phyloP scores from a whole-genome alignment of 2,888 invertebrate species.

The Nowickia ferox region DNA sequence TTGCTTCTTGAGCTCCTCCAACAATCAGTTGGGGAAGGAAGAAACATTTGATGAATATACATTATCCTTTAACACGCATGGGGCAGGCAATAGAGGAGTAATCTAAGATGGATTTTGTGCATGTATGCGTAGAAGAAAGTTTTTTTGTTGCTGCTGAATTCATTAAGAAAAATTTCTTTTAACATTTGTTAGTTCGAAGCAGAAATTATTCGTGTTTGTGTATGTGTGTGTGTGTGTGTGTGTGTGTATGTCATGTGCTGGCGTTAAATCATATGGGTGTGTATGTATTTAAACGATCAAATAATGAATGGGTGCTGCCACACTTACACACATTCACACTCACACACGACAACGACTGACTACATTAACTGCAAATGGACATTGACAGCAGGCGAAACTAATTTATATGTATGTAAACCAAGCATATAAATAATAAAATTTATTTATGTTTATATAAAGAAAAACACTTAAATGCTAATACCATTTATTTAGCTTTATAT shows the following conservation, averaged over 20 bases:
- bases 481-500: slow-evolving; percentile 29
- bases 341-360: neutral
- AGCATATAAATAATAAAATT: slow-evolving; percentile 66
- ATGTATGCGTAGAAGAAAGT: slow-evolving; percentile 31
- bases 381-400: slow-evolving; percentile 74
- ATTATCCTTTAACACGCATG: slow-evolving; percentile 72
- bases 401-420: slow-evolving; percentile 49
- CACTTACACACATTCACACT: slow-evolving; percentile 33
- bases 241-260: neutral
- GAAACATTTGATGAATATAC: slow-evolving; percentile 68
- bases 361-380: slow-evolving; percentile 70
- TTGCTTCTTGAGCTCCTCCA: neutral
- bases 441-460: slow-evolving; percentile 25
- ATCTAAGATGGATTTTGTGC: slow-evolving; percentile 60
- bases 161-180: slow-evolving; percentile 69
- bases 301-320: slow-evolving; percentile 46
- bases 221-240: slow-evolving; percentile 7
- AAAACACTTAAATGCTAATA: slow-evolving; percentile 67
- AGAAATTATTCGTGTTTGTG: no score
- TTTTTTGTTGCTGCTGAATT: slow-evolving; percentile 51
- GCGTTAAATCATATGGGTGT: slow-evolving; percentile 68
- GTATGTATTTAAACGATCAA: slow-evolving; percentile 61
- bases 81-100: slow-evolving; percentile 50
- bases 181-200: slow-evolving; percentile 7
- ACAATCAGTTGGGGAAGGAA: neutral